Conservation (phyloP, 2,113 vertebrate genomes). For the Indicator indicator region DNA sequence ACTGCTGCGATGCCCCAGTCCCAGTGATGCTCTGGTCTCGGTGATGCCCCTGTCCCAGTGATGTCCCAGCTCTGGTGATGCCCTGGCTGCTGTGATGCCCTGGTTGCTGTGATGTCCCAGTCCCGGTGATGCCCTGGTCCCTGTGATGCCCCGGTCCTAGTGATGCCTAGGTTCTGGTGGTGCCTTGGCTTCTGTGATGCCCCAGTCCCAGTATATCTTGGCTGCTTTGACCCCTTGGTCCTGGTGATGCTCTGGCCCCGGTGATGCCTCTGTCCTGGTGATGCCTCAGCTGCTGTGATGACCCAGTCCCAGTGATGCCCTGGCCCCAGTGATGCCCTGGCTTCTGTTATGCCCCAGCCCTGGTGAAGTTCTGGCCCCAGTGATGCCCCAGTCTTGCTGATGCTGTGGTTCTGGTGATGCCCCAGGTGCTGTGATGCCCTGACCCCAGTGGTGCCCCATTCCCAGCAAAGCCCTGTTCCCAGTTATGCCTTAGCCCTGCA, state of each 20-base stretch:
- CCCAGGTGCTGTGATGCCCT: rapidly evolving
- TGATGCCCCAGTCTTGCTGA: neutral
- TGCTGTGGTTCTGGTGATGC: rapidly evolving
- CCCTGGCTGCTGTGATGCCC: rapidly evolving
- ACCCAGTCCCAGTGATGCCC: rapidly evolving
- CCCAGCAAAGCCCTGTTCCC: neutral
- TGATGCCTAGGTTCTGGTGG: rapidly evolving
- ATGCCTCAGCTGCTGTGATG: rapidly evolving
- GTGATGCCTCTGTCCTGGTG: rapidly evolving
- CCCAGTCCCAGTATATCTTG: rapidly evolving
- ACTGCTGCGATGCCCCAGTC: neutral
- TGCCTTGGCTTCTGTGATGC: rapidly evolving
- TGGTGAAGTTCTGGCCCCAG: too few relatives aligned
- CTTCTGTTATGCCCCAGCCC: too few relatives aligned
- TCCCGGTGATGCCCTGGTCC: neutral
- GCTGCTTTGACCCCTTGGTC: rapidly evolving
- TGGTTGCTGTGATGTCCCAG: rapidly evolving
- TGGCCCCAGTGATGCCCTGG: too few relatives aligned
- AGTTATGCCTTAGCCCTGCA: rapidly evolving
- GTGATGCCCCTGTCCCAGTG: neutral
- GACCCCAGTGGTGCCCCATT: rapidly evolving
- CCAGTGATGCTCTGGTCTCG: neutral
- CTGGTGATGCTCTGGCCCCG: rapidly evolving
- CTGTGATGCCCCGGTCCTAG: neutral
- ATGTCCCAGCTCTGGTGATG: neutral